These are phyloP conservation scores for Zaprionus bogoriensis DNA, from an alignment of 2,888 invertebrate genomes.

Conservation along the genomic window DNA sequence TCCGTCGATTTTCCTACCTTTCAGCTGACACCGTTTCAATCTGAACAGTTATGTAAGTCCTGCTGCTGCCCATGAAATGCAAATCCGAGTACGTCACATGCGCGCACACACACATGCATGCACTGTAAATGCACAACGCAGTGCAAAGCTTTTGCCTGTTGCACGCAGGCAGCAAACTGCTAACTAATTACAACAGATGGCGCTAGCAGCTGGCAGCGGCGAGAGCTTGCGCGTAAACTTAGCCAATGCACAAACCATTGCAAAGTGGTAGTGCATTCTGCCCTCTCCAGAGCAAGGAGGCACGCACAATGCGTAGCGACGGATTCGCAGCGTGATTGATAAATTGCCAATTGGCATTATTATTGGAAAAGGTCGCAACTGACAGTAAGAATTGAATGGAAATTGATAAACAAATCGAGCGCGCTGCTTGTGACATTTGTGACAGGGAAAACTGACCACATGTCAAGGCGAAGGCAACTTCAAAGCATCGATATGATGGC, in stretches of 20 bases:
- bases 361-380: conserved; percentile 32
- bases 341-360: conserved; percentile 45
- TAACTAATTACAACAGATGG: conserved; percentile 14
- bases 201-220: conserved; percentile 1
- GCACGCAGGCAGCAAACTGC: not conserved
- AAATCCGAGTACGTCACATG: not conserved
- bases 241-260: conserved; percentile 25
- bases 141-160: conserved; percentile 21
- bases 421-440: conserved; percentile 39
- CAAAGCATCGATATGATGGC: conserved; percentile 65
- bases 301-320: conserved; percentile 40
- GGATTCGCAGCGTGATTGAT: conserved; percentile 55
- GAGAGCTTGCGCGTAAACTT: not conserved
- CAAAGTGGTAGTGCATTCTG: too few relatives aligned
- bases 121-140: not conserved
- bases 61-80: not conserved
- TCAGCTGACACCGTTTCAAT: not conserved
- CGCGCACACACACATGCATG: not conserved
- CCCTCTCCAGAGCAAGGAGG: too few relatives aligned
- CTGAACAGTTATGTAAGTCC: not conserved
- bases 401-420: conserved; percentile 20
- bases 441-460: conserved; percentile 69
- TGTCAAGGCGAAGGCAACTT: conserved; percentile 67
- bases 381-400: conserved; percentile 28
- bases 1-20: not conserved